A percentile compares a stretch with the other conserved stretches of the same genome.
phyloP scores from a whole-genome alignment of 2,797 vertebrate species.

The Gephyroberyx darwinii region DNA sequence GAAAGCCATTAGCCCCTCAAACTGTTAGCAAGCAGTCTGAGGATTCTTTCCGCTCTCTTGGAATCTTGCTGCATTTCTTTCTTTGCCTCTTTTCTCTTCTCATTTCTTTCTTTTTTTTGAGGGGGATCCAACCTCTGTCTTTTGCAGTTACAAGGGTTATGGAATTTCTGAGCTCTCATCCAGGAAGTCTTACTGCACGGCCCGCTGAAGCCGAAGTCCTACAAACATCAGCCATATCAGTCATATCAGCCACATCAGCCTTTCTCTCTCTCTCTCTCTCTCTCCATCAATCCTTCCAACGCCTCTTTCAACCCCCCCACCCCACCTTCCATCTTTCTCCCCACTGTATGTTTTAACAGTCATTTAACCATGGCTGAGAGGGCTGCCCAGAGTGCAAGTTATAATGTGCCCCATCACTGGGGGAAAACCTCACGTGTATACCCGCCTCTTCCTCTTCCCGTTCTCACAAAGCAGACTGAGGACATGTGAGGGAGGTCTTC shows the following conservation, averaged over 20 bases:
- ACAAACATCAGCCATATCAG: constrained; percentile 42
- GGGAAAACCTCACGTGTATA: constrained; percentile 67
- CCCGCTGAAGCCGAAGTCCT: constrained; percentile 57
- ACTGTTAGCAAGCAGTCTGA: constrained; percentile 76
- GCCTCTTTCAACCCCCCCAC: background rate
- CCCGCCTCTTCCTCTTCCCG: constrained; percentile 52
- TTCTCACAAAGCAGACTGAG: constrained; percentile 54
- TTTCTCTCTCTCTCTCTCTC: constrained; percentile 4
- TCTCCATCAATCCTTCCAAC: constrained; percentile 1
- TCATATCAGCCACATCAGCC: constrained; percentile 35
- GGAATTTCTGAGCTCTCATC: constrained; percentile 66
- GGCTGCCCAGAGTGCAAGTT: constrained; percentile 35
- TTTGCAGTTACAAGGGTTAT: constrained; percentile 71
- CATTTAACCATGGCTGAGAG: constrained; percentile 51
- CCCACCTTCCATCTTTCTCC: constrained; percentile 47
- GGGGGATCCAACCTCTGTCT: constrained; percentile 48
- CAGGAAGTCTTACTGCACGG: constrained; percentile 59
- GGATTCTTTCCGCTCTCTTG: constrained; percentile 79
- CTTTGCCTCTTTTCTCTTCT: constrained; percentile 56
- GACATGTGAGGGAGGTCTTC: constrained; percentile 64
- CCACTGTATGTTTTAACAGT: constrained; percentile 67
- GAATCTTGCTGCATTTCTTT: constrained; percentile 71
- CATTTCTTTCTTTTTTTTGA: constrained; percentile 50
- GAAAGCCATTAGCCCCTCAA: constrained; percentile 80
- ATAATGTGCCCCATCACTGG: constrained; percentile 52